Conservation (phyloP, 2,113 vertebrate species). For the Mungos mungo region DNA sequence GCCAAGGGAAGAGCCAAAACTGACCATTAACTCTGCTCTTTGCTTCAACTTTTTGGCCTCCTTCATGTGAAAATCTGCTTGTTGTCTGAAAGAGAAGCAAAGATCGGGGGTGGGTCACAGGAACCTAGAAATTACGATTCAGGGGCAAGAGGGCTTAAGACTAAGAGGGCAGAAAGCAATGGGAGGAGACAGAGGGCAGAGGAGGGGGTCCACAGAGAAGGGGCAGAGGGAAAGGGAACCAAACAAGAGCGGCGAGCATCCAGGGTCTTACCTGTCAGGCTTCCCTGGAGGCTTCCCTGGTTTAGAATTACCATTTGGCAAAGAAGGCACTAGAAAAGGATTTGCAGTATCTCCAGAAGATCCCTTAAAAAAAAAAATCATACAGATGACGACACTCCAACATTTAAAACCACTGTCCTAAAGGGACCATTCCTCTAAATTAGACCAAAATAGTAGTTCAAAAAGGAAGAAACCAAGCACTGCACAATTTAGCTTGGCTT, state of each 20-base stretch:
- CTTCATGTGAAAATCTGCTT: constrained; percentile 92
- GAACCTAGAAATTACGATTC: background rate
- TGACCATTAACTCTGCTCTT: constrained; percentile 95
- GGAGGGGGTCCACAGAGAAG: background rate
- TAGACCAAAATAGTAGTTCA: background rate
- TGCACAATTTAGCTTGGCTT: background rate
- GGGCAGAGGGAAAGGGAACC: background rate
- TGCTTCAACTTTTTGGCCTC: constrained; percentile 96
- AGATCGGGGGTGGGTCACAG: background rate
- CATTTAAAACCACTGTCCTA: background rate
- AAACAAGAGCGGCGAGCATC: rapidly evolving
- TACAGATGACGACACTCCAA: background rate
- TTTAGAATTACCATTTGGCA: constrained; percentile 84
- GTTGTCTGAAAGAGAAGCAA: constrained; percentile 82
- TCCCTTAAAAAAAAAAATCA: constrained; percentile 80
- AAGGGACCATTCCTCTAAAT: background rate
- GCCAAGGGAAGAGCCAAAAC: constrained; percentile 12
- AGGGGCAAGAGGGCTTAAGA: background rate
- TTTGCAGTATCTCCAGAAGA: constrained; percentile 80
- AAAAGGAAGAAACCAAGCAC: background rate
- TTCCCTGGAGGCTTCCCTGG: constrained; percentile 86
- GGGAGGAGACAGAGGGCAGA: rapidly evolving
- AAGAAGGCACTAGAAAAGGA: constrained; percentile 84
- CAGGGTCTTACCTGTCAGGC: constrained; percentile 86
- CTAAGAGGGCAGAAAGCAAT: background rate